A percentile compares a stretch with the other conserved stretches of the same genome.
These are phyloP conservation scores for Zygothrica quintamaculata DNA, from an alignment of 2,888 invertebrate genomes.

Conservation along the genomic window DNA sequence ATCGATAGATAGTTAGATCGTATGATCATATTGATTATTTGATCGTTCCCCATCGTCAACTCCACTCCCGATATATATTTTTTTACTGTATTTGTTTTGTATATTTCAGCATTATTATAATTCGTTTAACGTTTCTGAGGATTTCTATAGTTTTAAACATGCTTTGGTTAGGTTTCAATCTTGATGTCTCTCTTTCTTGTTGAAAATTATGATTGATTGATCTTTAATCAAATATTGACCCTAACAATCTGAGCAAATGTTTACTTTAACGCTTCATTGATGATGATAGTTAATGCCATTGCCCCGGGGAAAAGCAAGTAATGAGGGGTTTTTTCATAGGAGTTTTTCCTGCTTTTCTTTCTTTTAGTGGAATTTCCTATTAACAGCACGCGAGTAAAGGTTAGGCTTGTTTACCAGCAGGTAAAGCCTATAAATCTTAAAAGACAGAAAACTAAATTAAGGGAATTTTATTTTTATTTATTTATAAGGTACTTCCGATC, in stretches of 20 bases:
- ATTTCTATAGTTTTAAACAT: conserved; percentile 24
- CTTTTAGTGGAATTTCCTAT: conserved; percentile 1
- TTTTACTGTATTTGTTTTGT: background rate
- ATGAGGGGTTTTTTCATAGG: conserved; percentile 5
- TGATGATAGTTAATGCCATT: background rate
- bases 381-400: background rate
- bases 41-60: conserved; percentile 41
- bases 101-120: conserved; percentile 26
- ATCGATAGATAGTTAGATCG: no score
- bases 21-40: no score
- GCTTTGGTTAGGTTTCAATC: conserved; percentile 47
- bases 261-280: conserved; percentile 66
- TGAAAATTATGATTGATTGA: conserved; percentile 74
- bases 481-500: no score
- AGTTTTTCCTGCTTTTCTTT: background rate
- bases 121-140: conserved; percentile 35
- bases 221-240: conserved; percentile 56
- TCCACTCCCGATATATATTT: conserved; percentile 20
- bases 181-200: conserved; percentile 44
- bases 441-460: no score
- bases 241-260: conserved; percentile 45
- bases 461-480: no score
- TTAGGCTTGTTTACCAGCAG: no score
- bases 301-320: conserved; percentile 17
- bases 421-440: no score